These are phyloP conservation scores for Tiliacea citrago DNA, from an alignment of 2,888 invertebrate genomes.

Conservation along the genomic window DNA sequence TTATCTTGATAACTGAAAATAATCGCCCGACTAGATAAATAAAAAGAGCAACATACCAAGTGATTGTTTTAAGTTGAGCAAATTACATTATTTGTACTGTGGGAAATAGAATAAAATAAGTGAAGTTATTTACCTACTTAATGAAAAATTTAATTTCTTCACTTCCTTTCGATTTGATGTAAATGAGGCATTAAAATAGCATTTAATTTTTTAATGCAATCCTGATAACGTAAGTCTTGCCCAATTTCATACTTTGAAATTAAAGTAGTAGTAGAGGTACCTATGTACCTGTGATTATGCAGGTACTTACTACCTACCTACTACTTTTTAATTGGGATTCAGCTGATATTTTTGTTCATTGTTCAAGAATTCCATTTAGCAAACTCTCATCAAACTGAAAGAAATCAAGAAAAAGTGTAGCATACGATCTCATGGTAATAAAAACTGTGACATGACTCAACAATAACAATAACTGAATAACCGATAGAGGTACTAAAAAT, in stretches of 20 bases:
- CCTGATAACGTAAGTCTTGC: too few relatives aligned
- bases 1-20: slow-evolving; percentile 61
- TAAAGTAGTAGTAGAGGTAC: background rate
- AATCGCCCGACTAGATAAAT: slow-evolving; percentile 77
- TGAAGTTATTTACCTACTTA: slow-evolving; percentile 11
- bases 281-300: background rate
- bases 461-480: slow-evolving; percentile 20
- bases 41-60: slow-evolving; percentile 29
- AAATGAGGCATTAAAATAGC: background rate
- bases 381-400: slow-evolving; percentile 7
- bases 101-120: slow-evolving; percentile 18
- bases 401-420: background rate
- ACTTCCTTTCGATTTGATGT: background rate
- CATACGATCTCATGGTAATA: slow-evolving; percentile 6
- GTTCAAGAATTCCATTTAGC: slow-evolving; percentile 20
- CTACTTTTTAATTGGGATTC: background rate
- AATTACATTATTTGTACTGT: slow-evolving; percentile 41
- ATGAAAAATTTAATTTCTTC: slow-evolving; percentile 8
- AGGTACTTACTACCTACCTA: background rate
- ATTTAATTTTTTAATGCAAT: slow-evolving; percentile 14
- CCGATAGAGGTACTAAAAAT: background rate
- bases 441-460: slow-evolving; percentile 1
- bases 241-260: background rate
- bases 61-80: slow-evolving; percentile 27
- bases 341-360: slow-evolving; percentile 7